Evolutionary conservation across 2,888 invertebrate genomes (phyloP), one percentile per base, ranked within the genome.

Genomic region (Melinaea menophilus): DNA sequence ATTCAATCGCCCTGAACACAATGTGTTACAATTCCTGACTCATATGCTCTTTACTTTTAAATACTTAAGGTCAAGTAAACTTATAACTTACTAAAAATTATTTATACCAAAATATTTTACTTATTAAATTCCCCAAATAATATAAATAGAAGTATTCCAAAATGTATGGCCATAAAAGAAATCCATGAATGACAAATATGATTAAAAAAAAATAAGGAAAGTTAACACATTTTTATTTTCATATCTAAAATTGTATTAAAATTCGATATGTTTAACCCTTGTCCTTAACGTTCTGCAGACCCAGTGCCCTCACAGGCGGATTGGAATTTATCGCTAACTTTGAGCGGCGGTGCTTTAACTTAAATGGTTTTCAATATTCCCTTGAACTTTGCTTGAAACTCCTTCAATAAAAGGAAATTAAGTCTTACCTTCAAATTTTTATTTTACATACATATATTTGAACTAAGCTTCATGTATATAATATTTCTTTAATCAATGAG

Each of bases 291-390:
- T 69, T 70, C 71, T 71, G 69, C 71, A 84, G 87, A 86, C 86
- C 88, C 73, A 86, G 81, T 87, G 87, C 86, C 88, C 86, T 85
- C 78, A 79, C 79, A 73, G 70, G 71, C 80, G 86, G 87, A 87
- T 87, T 85, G 88, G 85, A 85, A 88, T 88, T 88, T 88, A 88
- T 87, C 81, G 85, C 80, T 78, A 76, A 79, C 79, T 75, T 78
- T 79, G 79, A 79, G 79, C 79, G 80, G 76, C 66, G 72, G 61
- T 56, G 67, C 62, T 60, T 62, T 61, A 61, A 62, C 62, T 60
- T 64, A 59, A 62, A 55, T 65, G 69, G 62, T 68, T 61, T 65
- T 67, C 67, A 69, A 70, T 69, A 59, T 62, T 72, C 75, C 70
- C 76, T 77, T 79, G 79, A 75, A 69, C 73, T 71, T 65, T 62